Conservation (phyloP, 2,888 invertebrate species). For the Anoncus sp. region DNA sequence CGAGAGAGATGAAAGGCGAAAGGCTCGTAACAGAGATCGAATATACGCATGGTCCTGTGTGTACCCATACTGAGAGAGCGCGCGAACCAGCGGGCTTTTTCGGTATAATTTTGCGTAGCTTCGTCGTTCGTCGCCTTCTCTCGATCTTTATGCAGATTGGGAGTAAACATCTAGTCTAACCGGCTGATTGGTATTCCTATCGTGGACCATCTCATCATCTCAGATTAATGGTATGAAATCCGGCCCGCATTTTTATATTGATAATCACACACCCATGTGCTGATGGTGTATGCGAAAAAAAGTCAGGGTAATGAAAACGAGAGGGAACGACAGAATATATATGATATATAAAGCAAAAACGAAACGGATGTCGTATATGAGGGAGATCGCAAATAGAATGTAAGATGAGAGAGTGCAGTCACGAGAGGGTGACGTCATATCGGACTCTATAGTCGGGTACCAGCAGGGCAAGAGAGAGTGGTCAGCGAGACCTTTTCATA, state of each 20-base stretch:
- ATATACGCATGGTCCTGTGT: conserved; percentile 26
- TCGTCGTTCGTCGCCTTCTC: conserved; percentile 50
- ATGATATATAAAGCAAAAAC: conserved; percentile 44
- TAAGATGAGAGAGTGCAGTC: conserved; percentile 78
- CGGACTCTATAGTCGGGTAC: conserved; percentile 72
- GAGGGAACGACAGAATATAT: conserved; percentile 55
- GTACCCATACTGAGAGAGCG: conserved; percentile 36
- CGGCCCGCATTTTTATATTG: conserved; percentile 77
- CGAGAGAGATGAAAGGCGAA: conserved; percentile 56
- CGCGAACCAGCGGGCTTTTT: conserved; percentile 62
- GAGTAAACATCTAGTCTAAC: conserved; percentile 78
- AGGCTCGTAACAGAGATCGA: conserved; percentile 60
- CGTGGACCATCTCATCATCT: conserved; percentile 74
- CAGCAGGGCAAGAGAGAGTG: conserved; percentile 70
- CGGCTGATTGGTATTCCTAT: conserved; percentile 78
- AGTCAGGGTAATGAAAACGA: conserved; percentile 52
- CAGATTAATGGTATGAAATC: conserved; percentile 79
- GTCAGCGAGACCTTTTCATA: conserved; percentile 70
- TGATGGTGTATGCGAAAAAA: conserved; percentile 41
- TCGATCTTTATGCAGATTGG: conserved; percentile 80
- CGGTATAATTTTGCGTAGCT: conserved; percentile 74
- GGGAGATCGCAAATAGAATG: conserved; percentile 73
- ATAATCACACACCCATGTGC: conserved; percentile 71
- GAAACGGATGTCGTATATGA: conserved; percentile 46
- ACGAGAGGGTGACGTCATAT: conserved; percentile 76